Evolutionary conservation across 1,140 invertebrate genomes (phyloP).

Genomic region (Drosophila pruinosa): DNA sequence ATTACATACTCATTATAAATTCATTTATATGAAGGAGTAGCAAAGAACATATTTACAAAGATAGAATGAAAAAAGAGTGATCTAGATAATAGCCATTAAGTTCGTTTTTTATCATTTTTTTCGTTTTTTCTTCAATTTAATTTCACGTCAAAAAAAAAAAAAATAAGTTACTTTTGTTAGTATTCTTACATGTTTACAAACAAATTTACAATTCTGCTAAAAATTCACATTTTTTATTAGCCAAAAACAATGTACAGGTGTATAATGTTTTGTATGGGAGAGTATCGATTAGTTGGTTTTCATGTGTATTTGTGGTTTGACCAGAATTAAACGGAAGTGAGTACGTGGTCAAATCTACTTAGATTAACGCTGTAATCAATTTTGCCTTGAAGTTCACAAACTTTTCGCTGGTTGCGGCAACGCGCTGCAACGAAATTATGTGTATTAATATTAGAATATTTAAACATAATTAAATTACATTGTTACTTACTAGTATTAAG

Average conservation of each 20-base stretch:
- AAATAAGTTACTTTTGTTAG: neutral
- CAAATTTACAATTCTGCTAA: neutral
- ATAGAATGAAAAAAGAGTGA: neutral
- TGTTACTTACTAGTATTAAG: slow-evolving; percentile 88
- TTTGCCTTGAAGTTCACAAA: slow-evolving; percentile 95
- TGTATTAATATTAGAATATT: neutral
- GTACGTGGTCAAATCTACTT: slow-evolving; percentile 78
- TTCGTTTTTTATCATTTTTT: neutral
- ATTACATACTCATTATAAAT: slow-evolving; percentile 28
- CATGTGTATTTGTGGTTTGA: slow-evolving; percentile 64
- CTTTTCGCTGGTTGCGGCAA: slow-evolving; percentile 93
- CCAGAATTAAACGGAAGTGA: slow-evolving; percentile 65
- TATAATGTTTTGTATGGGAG: slow-evolving; percentile 13
- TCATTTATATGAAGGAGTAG: slow-evolving; percentile 36
- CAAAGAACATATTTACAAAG: slow-evolving; percentile 78
- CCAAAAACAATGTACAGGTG: neutral
- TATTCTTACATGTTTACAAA: neutral
- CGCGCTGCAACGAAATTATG: slow-evolving; percentile 84
- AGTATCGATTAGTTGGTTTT: slow-evolving; percentile 35
- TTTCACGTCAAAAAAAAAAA: neutral
- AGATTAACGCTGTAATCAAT: slow-evolving; percentile 93
- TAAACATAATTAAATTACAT: neutral
- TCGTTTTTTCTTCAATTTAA: slow-evolving; percentile 18
- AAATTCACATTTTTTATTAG: neutral
- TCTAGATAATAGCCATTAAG: neutral